Evolutionary conservation across 1,140 invertebrate genomes (phyloP).

Genomic region (Archivesica marissinica): DNA sequence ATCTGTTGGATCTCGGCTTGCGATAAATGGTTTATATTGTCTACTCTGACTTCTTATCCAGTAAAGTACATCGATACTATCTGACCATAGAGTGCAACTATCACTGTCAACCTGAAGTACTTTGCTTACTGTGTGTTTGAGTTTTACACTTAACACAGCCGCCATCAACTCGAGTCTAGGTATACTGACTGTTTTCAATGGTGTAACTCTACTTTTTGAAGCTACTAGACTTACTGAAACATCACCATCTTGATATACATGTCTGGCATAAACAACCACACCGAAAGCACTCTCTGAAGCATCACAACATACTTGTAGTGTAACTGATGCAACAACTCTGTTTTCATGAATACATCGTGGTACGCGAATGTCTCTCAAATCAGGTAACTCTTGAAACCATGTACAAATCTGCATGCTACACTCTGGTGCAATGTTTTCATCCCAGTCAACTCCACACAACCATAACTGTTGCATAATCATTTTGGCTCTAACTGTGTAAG

Average conservation of each 20-base stretch:
- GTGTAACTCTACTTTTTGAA: not conserved
- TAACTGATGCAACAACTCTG: too few relatives aligned
- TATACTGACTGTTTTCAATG: not conserved
- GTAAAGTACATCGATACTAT: slow-evolving; percentile 23
- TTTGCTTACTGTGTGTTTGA: too few relatives aligned
- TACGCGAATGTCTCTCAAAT: not conserved
- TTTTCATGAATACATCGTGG: not conserved
- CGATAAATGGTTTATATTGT: slow-evolving; percentile 13
- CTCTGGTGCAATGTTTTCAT: not conserved
- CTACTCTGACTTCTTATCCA: not conserved
- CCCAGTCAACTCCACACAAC: slow-evolving; percentile 11
- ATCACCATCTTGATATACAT: too few relatives aligned
- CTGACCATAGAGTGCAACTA: slow-evolving; percentile 23
- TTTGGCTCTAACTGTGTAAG: not conserved
- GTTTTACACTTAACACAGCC: too few relatives aligned
- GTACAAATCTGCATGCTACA: not conserved
- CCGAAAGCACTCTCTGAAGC: slow-evolving; percentile 45
- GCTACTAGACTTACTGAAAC: not conserved
- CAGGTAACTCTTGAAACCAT: not conserved
- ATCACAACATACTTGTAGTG: slow-evolving; percentile 31
- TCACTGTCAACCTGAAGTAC: too few relatives aligned
- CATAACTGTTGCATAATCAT: slow-evolving; percentile 32
- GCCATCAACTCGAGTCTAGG: too few relatives aligned
- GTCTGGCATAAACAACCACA: too few relatives aligned
- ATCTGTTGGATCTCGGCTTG: too few relatives aligned